A percentile compares a stretch with the other conserved stretches of the same genome.
These are phyloP conservation scores for Erebia ligea DNA, from an alignment of 2,888 invertebrate genomes.

Conservation along the genomic window DNA sequence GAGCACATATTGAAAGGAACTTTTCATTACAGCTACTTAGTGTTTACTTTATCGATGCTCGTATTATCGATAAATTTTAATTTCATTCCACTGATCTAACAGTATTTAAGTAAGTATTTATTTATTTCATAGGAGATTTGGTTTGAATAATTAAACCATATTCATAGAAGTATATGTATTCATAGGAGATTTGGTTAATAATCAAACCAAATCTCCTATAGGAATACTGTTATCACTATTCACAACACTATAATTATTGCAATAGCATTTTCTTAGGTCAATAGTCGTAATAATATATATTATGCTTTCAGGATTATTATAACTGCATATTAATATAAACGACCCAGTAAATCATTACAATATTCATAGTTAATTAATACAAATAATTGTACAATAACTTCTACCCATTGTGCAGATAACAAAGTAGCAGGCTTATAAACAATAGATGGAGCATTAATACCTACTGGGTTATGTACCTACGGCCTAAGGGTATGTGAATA, in stretches of 20 bases:
- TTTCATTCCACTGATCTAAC: neutral
- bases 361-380: constrained; percentile 10
- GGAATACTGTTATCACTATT: neutral
- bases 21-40: no score
- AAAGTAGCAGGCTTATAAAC: neutral
- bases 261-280: neutral
- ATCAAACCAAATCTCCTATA: neutral
- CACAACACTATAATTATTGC: neutral
- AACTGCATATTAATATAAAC: neutral
- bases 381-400: constrained; percentile 16
- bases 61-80: neutral
- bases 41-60: no score
- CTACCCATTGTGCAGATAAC: constrained; percentile 11
- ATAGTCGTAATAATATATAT: neutral
- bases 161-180: no score
- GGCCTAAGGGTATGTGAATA: neutral
- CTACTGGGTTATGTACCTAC: neutral
- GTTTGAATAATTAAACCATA: no score
- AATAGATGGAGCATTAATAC: constrained; percentile 3
- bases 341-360: neutral
- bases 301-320: neutral
- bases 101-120: no score
- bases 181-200: neutral
- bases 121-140: no score
- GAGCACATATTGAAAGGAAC: neutral